Evolutionary conservation across 2,888 invertebrate species (phyloP).

Genomic region (Malthinus flaveolus): DNA sequence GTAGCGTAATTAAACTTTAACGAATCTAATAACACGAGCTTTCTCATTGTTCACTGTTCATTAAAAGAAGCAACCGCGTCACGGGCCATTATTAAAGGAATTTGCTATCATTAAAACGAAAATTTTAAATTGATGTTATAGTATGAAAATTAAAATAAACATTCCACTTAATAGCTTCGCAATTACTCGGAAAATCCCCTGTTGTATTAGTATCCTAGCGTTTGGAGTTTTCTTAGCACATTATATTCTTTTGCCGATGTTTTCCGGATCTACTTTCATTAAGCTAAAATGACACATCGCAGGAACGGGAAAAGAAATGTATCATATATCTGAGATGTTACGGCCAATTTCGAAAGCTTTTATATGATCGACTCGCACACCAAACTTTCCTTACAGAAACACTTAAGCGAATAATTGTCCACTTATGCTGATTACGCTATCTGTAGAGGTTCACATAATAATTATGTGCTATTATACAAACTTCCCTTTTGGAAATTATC

Average conservation of each 20-base stretch:
- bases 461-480: constrained; percentile 3
- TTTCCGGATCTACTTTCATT: constrained; percentile 28
- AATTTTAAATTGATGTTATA: constrained; percentile 23
- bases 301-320: constrained; percentile 20
- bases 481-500: background rate
- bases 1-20: constrained; percentile 33
- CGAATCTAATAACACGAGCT: constrained; percentile 29
- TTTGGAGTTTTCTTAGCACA: constrained; percentile 9
- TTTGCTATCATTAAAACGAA: constrained; percentile 18
- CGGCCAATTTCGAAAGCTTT: constrained; percentile 19
- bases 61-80: constrained; percentile 16
- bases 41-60: constrained; percentile 23
- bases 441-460: constrained; percentile 1
- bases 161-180: constrained; percentile 27
- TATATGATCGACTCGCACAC: constrained; percentile 18
- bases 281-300: constrained; percentile 30
- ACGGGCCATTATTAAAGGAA: constrained; percentile 17
- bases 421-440: constrained; percentile 24
- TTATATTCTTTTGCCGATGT: constrained; percentile 13
- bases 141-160: constrained; percentile 26
- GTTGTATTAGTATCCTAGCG: constrained; percentile 17
- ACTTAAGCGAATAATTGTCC: constrained; percentile 17
- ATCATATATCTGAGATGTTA: constrained; percentile 26
- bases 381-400: constrained; percentile 18
- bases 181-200: constrained; percentile 27